Percentiles rank a stretch among this genome's conserved stretches.
Evolutionary conservation across 2,113 vertebrate genomes (phyloP).

Genomic region (Melanocharis versteri): DNA sequence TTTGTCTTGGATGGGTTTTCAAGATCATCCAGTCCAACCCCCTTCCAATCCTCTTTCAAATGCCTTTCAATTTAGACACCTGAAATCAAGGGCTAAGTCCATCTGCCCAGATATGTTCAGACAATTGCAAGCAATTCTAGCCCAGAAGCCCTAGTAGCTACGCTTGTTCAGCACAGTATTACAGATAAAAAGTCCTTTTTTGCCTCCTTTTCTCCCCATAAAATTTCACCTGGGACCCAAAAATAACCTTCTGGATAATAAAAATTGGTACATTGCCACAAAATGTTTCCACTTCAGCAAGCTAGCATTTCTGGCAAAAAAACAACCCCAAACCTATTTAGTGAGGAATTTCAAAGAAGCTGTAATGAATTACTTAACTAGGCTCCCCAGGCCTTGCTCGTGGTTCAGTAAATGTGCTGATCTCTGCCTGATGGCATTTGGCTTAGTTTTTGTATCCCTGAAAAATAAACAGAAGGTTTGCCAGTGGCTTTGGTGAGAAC

Average conservation of each 20-base stretch:
- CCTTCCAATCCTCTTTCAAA: background rate
- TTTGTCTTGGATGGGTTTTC: background rate
- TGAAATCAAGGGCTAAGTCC: background rate
- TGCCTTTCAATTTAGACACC: background rate
- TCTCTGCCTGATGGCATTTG: slow-evolving; percentile 36
- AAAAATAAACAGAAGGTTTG: slow-evolving; percentile 40
- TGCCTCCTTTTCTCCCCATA: background rate
- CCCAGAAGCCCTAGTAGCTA: background rate
- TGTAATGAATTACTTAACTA: background rate
- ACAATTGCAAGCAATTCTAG: background rate
- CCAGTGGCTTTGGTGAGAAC: slow-evolving; percentile 12
- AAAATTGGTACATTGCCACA: background rate
- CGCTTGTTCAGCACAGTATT: background rate
- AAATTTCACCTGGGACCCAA: background rate
- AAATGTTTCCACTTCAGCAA: background rate
- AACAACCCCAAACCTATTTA: background rate
- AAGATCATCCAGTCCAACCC: background rate
- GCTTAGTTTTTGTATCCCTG: background rate
- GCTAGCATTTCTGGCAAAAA: background rate
- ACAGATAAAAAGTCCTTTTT: background rate
- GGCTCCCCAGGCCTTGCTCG: background rate
- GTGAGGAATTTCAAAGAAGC: background rate
- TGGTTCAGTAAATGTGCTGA: background rate
- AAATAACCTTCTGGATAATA: background rate
- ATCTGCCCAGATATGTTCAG: background rate